phyloP scores from a whole-genome alignment of 2,113 vertebrate genomes.

The Sebastes schlegelii region DNA sequence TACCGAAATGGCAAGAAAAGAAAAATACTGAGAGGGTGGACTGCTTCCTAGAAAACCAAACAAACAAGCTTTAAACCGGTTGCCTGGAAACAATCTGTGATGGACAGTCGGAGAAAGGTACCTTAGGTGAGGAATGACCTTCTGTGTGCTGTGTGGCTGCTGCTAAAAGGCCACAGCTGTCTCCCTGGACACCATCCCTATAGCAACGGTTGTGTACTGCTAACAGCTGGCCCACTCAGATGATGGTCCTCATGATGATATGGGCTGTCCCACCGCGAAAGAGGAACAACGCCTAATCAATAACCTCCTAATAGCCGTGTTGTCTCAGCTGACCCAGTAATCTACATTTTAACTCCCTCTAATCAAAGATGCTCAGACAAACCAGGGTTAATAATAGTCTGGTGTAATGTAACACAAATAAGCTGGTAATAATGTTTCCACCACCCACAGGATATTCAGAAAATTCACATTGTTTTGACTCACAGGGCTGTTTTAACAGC shows the following conservation, averaged over 20 bases:
- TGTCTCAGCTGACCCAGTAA: conserved; percentile 68
- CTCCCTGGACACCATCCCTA: conserved; percentile 73
- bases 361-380: conserved; percentile 48
- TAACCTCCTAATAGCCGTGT: conserved; percentile 62
- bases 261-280: conserved; percentile 44
- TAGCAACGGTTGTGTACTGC: conserved; percentile 72
- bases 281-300: conserved; percentile 51
- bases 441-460: conserved; percentile 26
- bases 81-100: conserved; percentile 80
- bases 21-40: conserved; percentile 5
- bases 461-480: conserved; percentile 48
- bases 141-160: conserved; percentile 72
- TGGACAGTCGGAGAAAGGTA: conserved; percentile 72
- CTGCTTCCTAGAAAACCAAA: conserved; percentile 1
- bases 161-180: conserved; percentile 78
- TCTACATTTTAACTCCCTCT: conserved; percentile 43
- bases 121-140: conserved; percentile 81
- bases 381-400: conserved; percentile 45
- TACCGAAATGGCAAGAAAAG: conserved; percentile 26
- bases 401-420: conserved; percentile 32
- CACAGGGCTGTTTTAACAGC: conserved; percentile 22
- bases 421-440: conserved; percentile 27
- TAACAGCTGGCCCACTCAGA: conserved; percentile 52
- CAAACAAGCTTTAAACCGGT: conserved; percentile 49
- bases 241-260: conserved; percentile 65